These are phyloP conservation scores for Pharmacophagus antenor DNA, from an alignment of 2,888 invertebrate genomes.

Conservation along the genomic window DNA sequence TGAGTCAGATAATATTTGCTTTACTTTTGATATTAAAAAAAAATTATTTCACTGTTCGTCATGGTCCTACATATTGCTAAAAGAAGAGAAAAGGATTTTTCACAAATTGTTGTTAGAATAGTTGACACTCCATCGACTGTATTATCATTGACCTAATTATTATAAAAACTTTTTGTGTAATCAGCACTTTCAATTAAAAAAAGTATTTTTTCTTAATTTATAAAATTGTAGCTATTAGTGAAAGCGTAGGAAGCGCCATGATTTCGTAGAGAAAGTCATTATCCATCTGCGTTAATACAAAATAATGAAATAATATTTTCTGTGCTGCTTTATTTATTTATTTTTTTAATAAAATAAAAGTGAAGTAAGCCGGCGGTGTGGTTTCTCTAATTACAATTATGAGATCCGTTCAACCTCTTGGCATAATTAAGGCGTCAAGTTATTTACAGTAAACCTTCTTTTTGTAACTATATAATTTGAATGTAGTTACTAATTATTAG, in stretches of 20 bases:
- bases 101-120: too few species aligned
- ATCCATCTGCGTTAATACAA: neutral
- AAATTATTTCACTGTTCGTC: neutral
- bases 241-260: neutral
- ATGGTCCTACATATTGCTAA: too few species aligned
- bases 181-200: neutral
- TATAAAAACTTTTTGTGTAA: neutral
- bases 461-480: neutral
- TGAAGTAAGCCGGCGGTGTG: neutral
- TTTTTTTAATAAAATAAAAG: neutral
- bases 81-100: too few species aligned
- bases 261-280: neutral
- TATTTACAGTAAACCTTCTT: slow-evolving; percentile 1
- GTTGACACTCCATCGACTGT: too few species aligned
- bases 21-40: too few species aligned
- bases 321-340: slow-evolving; percentile 2
- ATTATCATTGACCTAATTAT: too few species aligned
- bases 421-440: slow-evolving; percentile 5
- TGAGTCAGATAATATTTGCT: too few species aligned
- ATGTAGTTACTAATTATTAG: neutral
- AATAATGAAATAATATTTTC: neutral
- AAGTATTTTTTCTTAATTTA: neutral
- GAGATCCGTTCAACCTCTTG: neutral
- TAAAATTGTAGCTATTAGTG: neutral
- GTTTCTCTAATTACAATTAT: slow-evolving; percentile 8